Percentiles rank a stretch among this genome's conserved stretches.
Evolutionary conservation across 2,888 invertebrate genomes (phyloP).

Genomic region (Temnothorax unifasciatus): DNA sequence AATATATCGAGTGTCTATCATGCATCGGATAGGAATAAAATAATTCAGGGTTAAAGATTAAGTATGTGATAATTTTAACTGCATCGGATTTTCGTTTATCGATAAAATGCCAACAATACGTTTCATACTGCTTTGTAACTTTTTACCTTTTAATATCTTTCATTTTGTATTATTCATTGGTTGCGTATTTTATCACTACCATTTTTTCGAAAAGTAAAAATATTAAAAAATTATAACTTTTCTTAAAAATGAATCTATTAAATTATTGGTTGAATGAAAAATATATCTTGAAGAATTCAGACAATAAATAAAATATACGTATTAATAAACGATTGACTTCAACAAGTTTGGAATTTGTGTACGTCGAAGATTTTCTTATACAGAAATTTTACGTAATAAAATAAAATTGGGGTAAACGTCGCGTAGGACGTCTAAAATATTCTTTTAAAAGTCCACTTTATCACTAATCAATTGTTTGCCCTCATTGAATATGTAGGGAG

Average conservation of each 20-base stretch:
- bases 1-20: neutral
- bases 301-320: neutral
- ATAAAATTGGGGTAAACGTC: neutral
- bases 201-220: neutral
- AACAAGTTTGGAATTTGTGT: neutral
- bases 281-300: neutral
- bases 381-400: neutral
- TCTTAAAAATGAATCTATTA: neutral
- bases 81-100: neutral
- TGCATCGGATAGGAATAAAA: neutral
- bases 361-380: neutral
- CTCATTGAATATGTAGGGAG: slow-evolving; percentile 5
- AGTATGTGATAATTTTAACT: neutral
- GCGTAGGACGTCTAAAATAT: neutral
- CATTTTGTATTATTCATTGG: neutral
- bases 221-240: neutral
- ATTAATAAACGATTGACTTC: neutral
- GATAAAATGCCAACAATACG: neutral
- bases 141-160: neutral
- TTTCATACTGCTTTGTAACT: neutral
- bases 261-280: neutral
- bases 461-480: neutral
- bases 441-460: slow-evolving; percentile 5
- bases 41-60: slow-evolving; percentile 13
- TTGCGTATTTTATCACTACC: neutral